Base-by-base conservation (phyloP, 2,113 vertebrate genomes). In the Elanoides forficatus region DNA sequence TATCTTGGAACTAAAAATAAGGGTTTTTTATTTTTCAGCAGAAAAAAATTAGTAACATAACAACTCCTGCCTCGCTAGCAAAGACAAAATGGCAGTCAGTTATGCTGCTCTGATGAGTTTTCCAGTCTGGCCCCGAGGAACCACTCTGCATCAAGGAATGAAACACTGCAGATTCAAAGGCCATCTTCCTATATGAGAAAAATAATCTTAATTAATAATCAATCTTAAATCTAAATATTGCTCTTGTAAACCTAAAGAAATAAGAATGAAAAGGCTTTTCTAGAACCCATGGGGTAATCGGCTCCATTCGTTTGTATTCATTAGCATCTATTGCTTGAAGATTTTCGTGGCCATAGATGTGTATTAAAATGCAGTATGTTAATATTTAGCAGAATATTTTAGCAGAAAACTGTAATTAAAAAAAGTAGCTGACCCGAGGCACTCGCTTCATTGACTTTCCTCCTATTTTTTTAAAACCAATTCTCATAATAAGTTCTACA, bases 1-100 rank as follows among this genome's bases (percentile, higher is more conserved):
- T 67, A 32, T 87, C 34, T 83, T n/a, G 36, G 74, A 96, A 82
- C 66, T 89, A 81, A 72, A 96, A 96, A 81, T 40, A 96, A 96
- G 67, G 67, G 17, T 11, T 52, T 90, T 93, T 74, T 86, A 48
- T 87, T 86, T 60, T 97, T 96, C 86, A 82, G 21, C 25, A 65
- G 50, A 29, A 81, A 84, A 53, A 48, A 73, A 20, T 9, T 7
- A 95, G 83, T 89, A 89, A 36, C n/a, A 17, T 96, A 96, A 89
- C 88, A 95, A 84, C 90, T 94, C 2, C 10, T 5, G 6, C 18
- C 58, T 97, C 56, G 93, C 40, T 56, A 43, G 25, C 66, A 92
- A 72, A 91, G 43, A 59, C 11, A 38, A 76, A 86, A 76, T 63
- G 29, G 56, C 10, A 72, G 89, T 87, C 79, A 58, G 59, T 68